Evolutionary conservation across 2,113 vertebrate genomes (phyloP).

Genomic region (Bubalus kerabau): DNA sequence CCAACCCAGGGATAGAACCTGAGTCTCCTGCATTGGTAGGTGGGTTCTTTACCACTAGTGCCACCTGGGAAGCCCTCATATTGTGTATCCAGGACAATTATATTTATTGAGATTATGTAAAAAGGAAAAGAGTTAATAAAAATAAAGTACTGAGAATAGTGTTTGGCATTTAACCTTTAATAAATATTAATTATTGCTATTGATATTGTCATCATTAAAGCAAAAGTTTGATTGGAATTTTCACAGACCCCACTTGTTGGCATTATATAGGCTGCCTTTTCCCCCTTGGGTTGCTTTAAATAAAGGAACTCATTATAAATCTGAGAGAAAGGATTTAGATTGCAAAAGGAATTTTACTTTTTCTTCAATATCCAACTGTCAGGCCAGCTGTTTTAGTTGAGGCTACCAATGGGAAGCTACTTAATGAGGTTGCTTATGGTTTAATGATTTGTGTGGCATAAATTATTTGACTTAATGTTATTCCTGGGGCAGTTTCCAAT

Average conservation of each 20-base stretch:
- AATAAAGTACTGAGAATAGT: background rate
- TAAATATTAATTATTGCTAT: background rate
- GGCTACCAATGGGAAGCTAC: slow-evolving; percentile 1
- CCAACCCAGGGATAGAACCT: background rate
- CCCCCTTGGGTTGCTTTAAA: slow-evolving; percentile 20
- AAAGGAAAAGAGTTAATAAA: background rate
- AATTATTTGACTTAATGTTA: slow-evolving; percentile 60
- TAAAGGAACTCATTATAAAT: slow-evolving; percentile 20
- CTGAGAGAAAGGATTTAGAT: background rate
- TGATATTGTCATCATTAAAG: background rate
- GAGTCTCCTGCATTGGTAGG: background rate
- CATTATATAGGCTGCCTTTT: background rate
- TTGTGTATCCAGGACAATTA: background rate
- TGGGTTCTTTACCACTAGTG: background rate
- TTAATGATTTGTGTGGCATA: slow-evolving; percentile 63
- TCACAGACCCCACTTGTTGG: background rate
- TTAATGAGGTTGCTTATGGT: slow-evolving; percentile 67
- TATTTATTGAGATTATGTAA: background rate
- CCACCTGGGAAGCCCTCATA: background rate
- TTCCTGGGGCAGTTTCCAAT: slow-evolving; percentile 54
- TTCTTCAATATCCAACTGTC: slow-evolving; percentile 33
- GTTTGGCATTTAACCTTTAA: background rate
- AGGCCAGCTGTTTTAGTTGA: slow-evolving; percentile 63
- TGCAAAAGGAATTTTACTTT: slow-evolving; percentile 5
- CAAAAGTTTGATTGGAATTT: background rate